These are phyloP conservation scores for Emmelina monodactyla DNA, from an alignment of 2,888 invertebrate genomes.

Conservation along the genomic window DNA sequence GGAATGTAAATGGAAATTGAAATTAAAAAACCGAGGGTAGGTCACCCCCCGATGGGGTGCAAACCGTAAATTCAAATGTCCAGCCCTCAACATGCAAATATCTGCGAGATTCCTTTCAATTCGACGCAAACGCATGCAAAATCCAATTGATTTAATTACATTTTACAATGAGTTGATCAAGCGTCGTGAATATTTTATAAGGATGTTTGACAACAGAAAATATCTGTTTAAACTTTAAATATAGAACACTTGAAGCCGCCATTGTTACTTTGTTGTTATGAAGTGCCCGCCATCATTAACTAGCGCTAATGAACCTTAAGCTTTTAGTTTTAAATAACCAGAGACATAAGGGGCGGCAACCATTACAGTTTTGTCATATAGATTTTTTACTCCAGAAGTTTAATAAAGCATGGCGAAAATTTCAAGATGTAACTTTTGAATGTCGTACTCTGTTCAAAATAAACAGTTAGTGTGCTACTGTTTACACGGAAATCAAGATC, in stretches of 20 bases:
- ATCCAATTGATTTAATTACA: not conserved
- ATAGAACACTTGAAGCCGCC: too few relatives aligned
- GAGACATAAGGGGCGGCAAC: conserved; percentile 43
- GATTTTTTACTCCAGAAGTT: conserved; percentile 48
- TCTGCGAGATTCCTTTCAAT: conserved; percentile 42
- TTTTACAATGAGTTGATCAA: too few relatives aligned
- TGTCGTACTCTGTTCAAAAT: conserved; percentile 21
- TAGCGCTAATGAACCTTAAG: conserved; percentile 62
- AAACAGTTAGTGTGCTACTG: conserved; percentile 12
- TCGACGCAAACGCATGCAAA: conserved; percentile 19
- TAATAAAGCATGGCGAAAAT: conserved; percentile 49
- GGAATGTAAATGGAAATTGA: conserved; percentile 64
- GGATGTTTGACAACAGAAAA: too few relatives aligned
- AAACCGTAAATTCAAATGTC: conserved; percentile 65
- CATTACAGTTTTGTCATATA: conserved; percentile 26
- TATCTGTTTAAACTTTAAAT: too few relatives aligned
- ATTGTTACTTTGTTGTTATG: not conserved
- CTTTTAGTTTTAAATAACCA: conserved; percentile 60
- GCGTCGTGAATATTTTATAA: too few relatives aligned
- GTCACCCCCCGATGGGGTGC: conserved; percentile 44
- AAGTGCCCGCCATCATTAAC: conserved; percentile 58
- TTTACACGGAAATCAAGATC: conserved; percentile 16
- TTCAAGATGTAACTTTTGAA: conserved; percentile 40
- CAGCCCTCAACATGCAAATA: conserved; percentile 61
- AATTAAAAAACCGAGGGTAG: conserved; percentile 61